phyloP scores from a whole-genome alignment of 2,888 invertebrate genomes.

The Diloba caeruleocephala region DNA sequence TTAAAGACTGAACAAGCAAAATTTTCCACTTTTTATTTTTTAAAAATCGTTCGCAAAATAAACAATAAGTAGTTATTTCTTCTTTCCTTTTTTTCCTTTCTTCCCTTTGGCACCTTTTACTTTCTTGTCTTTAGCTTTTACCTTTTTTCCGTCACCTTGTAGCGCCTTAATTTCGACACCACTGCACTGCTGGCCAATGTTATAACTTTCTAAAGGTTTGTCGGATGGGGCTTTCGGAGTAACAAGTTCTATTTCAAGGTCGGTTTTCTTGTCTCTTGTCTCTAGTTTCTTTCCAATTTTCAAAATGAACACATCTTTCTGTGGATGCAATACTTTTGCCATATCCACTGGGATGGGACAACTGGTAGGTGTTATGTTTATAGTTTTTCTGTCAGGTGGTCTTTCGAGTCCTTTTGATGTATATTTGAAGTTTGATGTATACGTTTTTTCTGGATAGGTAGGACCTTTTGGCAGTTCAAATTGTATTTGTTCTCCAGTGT shows the following conservation, averaged over 20 bases:
- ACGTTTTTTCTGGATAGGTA: constrained; percentile 64
- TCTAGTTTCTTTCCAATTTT: constrained; percentile 85
- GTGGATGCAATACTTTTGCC: constrained; percentile 74
- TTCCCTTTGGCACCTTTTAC: constrained; percentile 43
- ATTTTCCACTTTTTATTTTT: no score
- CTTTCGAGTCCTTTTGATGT: constrained; percentile 71
- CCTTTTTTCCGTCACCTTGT: constrained; percentile 50
- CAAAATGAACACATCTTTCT: constrained; percentile 83
- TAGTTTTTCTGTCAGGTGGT: constrained; percentile 63
- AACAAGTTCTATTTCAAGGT: constrained; percentile 83
- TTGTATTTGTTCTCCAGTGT: constrained; percentile 82
- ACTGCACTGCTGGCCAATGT: constrained; percentile 72
- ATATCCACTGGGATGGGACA: constrained; percentile 80
- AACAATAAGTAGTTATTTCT: constrained; percentile 43
- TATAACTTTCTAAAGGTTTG: constrained; percentile 56
- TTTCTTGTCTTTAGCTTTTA: constrained; percentile 44
- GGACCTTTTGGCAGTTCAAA: constrained; percentile 77
- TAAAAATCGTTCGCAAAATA: background rate
- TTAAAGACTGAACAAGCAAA: no score
- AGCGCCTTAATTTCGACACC: constrained; percentile 53
- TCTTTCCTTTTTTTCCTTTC: constrained; percentile 55
- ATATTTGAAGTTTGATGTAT: constrained; percentile 78
- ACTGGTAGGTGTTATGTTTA: constrained; percentile 81
- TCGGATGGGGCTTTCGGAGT: constrained; percentile 77
- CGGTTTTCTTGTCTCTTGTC: constrained; percentile 82